A percentile compares a stretch with the other conserved stretches of the same genome.
Conservation (phyloP, 2,888 invertebrate genomes). For the Microdon myrmicae region DNA sequence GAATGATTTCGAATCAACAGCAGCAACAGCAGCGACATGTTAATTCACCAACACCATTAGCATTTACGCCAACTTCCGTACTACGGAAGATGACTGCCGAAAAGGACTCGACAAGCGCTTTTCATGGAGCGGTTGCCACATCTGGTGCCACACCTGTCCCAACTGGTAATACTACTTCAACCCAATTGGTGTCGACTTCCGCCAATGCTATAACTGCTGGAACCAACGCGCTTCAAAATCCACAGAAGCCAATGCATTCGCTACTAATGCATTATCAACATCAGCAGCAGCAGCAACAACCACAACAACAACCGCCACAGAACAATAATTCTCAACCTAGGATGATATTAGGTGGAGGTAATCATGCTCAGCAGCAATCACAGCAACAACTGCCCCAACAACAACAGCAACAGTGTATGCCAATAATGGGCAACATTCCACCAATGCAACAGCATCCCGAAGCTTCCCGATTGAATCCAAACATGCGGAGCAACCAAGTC, state of each 20-base stretch:
- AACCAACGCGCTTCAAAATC: constrained; percentile 54
- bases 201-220: constrained; percentile 55
- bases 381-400: constrained; percentile 44
- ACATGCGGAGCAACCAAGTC: constrained; percentile 51
- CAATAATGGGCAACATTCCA: constrained; percentile 40
- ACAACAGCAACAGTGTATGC: constrained; percentile 44
- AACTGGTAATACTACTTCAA: constrained; percentile 42
- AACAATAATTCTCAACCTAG: constrained; percentile 56
- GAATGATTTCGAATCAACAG: constrained; percentile 42
- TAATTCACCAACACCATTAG: constrained; percentile 76
- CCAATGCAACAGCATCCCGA: constrained; percentile 40
- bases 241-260: constrained; percentile 33
- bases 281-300: constrained; percentile 54
- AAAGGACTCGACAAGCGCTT: constrained; percentile 70
- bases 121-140: constrained; percentile 25
- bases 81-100: constrained; percentile 94
- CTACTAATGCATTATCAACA: constrained; percentile 46
- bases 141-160: constrained; percentile 37
- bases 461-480: constrained; percentile 48
- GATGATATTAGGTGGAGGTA: constrained; percentile 63
- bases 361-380: constrained; percentile 52
- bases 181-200: constrained; percentile 54
- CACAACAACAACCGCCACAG: constrained; percentile 53
- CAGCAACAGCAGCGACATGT: constrained; percentile 58
- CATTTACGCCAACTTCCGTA: constrained; percentile 94